Percentiles rank a stretch among this genome's conserved stretches.
Conservation (phyloP, 2,113 vertebrate genomes). For the Laterallus jamaicensis region DNA sequence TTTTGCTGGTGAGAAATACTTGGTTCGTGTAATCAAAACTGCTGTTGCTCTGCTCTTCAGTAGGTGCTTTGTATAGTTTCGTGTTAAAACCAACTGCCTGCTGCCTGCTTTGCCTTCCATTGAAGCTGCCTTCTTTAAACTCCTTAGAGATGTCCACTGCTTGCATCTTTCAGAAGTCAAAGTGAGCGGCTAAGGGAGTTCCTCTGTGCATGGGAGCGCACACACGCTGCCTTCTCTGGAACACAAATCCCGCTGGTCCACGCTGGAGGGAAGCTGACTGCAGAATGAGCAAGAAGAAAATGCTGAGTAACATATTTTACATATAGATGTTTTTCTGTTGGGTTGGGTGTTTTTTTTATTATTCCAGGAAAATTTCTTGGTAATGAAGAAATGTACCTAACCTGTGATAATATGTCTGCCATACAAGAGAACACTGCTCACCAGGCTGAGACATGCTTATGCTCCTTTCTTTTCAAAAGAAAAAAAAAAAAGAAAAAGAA, state of each 20-base stretch:
- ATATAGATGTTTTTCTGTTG: not conserved
- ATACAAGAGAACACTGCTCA: not conserved
- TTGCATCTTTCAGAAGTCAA: not conserved
- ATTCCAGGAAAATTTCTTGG: not conserved
- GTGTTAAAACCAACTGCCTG: not conserved
- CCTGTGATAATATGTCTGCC: not conserved
- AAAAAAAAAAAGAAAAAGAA: not conserved
- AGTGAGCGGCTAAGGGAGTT: not conserved
- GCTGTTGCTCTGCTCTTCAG: not conserved
- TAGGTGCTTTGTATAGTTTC: not conserved
- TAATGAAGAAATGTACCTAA: not conserved
- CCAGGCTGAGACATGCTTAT: not conserved
- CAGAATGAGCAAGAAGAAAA: not conserved
- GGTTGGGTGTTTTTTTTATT: not conserved
- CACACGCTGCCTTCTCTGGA: not conserved
- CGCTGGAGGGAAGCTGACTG: not conserved
- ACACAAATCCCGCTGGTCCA: not conserved
- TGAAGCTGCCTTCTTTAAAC: not conserved
- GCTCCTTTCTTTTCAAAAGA: not conserved
- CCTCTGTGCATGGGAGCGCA: fast-evolving
- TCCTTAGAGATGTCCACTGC: not conserved
- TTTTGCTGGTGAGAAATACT: not conserved
- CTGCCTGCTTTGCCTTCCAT: not conserved
- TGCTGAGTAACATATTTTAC: not conserved
- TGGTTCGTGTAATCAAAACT: not conserved